Evolutionary conservation across 1,140 invertebrate species (phyloP), one percentile per base, ranked within the genome.

Genomic region (Rhagoletis zephyria): DNA sequence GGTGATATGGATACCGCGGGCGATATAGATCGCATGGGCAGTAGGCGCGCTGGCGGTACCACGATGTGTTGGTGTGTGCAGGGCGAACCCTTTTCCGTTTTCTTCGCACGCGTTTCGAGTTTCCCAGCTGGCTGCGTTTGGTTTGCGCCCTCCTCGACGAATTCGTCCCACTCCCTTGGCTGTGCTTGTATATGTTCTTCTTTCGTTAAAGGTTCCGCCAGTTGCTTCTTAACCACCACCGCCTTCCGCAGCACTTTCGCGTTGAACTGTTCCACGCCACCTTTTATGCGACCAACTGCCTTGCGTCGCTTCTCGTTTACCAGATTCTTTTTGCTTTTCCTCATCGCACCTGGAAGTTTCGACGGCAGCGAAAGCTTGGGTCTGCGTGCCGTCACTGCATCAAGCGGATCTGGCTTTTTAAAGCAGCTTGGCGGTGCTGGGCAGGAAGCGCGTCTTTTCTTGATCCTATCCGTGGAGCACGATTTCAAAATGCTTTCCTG

Each of bases 321-420:
- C 9, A 56, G 4, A 81, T 81, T 81, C 48, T 81, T 81, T 81
- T 81, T 81, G 48, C n/a, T 19, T 42, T 81, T 81, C 4, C 4
- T 12, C 10, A 74, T 14, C n/a, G 45, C 48, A 19, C 56, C 48
- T 81, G 6, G 40, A 9, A 56, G n/a, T 19, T 81, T 45, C 6
- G 16, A 42, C 1, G 74, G 9, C 1, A 81, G 5, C 45, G 74
- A 56, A 6, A n/a, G 16, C n/a, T 30, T 56, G n/a, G 9, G 5
- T 2, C 48, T 42, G 9, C 48, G 51, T 3, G 6, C 7, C 2
- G 5, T 30, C 0, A 16, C 4, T 30, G 3, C 48, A 56, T 19
- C 12, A 12, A 5, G 14, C 1, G 7, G 40, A 1, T 4, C 6
- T 48, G 14, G 9, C 7, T 56, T 81, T 19, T 56, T n/a, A 10